phyloP scores from a whole-genome alignment of 2,888 invertebrate genomes.

The Prostheceraeus crozeri region DNA sequence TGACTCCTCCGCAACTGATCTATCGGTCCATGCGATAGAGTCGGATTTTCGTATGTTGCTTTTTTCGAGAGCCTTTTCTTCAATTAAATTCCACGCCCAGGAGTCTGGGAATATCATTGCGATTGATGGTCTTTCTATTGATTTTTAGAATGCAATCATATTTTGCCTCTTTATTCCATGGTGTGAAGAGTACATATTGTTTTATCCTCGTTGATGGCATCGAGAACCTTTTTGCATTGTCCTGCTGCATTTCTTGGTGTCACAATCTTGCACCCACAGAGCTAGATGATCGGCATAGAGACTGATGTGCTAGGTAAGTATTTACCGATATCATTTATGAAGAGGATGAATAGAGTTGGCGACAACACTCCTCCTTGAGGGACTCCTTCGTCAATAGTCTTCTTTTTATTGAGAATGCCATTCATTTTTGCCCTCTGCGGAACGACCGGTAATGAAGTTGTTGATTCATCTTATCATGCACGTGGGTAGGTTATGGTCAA shows the following conservation, averaged over 20 bases:
- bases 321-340: slow-evolving; percentile 15
- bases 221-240: slow-evolving; percentile 4
- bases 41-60: too few relatives aligned
- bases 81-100: too few relatives aligned
- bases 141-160: too few relatives aligned
- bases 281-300: background rate
- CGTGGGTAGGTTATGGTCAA: background rate
- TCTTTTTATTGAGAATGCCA: background rate
- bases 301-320: background rate
- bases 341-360: slow-evolving; percentile 1
- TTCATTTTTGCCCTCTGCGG: background rate
- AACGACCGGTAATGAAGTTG: slow-evolving; percentile 4
- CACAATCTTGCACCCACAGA: background rate
- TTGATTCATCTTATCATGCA: background rate
- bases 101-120: too few relatives aligned
- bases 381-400: background rate
- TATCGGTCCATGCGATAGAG: too few relatives aligned
- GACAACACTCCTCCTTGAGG: slow-evolving; percentile 9
- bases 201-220: slow-evolving; percentile 3
- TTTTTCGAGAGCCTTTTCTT: too few relatives aligned
- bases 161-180: too few relatives aligned
- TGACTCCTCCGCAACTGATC: too few relatives aligned
- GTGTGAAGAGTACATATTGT: too few relatives aligned
- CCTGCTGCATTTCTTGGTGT: background rate
- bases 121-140: too few relatives aligned